Evolutionary conservation across 1,140 invertebrate species (phyloP).

Genomic region (Armadillidium nasatum): DNA sequence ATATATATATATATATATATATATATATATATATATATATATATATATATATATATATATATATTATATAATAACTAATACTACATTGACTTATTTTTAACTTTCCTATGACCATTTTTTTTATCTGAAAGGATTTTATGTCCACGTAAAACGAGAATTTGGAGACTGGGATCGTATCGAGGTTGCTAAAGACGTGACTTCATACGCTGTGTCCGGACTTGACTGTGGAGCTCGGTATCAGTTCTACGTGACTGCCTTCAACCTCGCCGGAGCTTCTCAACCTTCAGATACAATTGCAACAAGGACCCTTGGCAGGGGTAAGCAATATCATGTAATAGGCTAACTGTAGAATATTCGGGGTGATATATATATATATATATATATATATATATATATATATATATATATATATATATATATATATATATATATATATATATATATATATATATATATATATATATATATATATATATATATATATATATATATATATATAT

Average conservation of each 20-base stretch:
- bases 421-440: too few species aligned
- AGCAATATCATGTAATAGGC: background rate
- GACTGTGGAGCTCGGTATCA: background rate
- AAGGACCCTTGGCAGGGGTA: background rate
- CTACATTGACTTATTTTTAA: too few species aligned
- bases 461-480: too few species aligned
- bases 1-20: background rate
- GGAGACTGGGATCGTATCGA: background rate
- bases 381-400: too few species aligned
- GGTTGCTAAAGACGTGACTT: background rate
- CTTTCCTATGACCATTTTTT: background rate
- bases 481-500: too few species aligned
- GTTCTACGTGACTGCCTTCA: slow-evolving; percentile 4
- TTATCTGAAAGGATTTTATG: background rate
- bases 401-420: too few species aligned
- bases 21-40: too few species aligned
- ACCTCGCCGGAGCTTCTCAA: background rate
- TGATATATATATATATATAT: too few species aligned
- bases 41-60: too few species aligned
- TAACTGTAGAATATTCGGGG: too few species aligned
- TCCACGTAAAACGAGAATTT: background rate
- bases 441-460: too few species aligned
- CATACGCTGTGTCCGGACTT: background rate
- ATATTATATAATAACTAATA: too few species aligned
- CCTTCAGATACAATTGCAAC: background rate